Base-by-base conservation (phyloP, 2,888 invertebrate genomes). In the Volucella bombylans region DNA sequence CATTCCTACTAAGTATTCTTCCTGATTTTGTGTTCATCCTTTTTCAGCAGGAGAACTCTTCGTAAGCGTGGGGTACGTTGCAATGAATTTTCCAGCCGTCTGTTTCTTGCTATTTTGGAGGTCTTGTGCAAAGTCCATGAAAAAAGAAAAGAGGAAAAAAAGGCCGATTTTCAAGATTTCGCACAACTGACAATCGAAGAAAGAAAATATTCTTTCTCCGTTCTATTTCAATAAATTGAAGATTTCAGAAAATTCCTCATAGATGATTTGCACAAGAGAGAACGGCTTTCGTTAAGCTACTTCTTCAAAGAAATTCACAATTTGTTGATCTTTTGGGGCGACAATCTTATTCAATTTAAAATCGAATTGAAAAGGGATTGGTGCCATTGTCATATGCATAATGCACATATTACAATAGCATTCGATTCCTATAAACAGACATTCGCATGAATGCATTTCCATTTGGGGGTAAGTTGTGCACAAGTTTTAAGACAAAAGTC, bases 1-100 rank as follows among this genome's bases (percentile, higher is more conserved):
- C 67, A 77, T 77, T 67, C 49, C 55, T 38, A 31, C 71, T 82
- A 77, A 82, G 77, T 77, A 77, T 77, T 77, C 82, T 82, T 62
- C 54, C 49, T 39, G 64, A 82, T 82, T 67, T 65, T 45, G 23
- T 54, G 43, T 71, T 72, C 49, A 77, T 77, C 52, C 57, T 52
- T 18, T 47, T 47, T 10, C 18, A 73, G n/a, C 47, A 18, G 18
- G 41, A 45, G 62, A 65, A 78, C 57, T n/a, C 4, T 2, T 31
- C 6, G 31, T 6, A 52, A 81, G 41, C 41, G 10, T 57, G 4
- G 10, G 65, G 49, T 65, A 59, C 59, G 38, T 49, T 64, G 62
- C 50, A 81, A 76, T 74, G 64, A 81, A 74, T 69, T 65, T 65
- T 65, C 23, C 76, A 47, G 57, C 59, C 65, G 49, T 65, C 64